These are phyloP conservation scores for Ranitomeya variabilis DNA, from an alignment of 2,113 vertebrate species.

Conservation along the genomic window DNA sequence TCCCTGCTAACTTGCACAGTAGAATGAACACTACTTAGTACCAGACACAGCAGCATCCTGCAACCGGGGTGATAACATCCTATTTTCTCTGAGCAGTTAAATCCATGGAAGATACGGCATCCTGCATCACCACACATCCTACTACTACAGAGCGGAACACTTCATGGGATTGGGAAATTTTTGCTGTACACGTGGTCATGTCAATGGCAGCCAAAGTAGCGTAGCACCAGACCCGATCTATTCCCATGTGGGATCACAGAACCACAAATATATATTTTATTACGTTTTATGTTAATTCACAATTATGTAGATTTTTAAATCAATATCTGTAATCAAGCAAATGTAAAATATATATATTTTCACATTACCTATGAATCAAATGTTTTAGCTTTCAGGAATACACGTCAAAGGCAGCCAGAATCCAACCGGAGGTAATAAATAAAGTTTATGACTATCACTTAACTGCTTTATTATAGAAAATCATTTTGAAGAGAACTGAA, in stretches of 20 bases:
- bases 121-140: too few species aligned
- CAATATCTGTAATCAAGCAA: neutral
- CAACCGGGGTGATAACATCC: too few species aligned
- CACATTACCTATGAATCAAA: neutral
- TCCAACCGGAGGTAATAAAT: neutral
- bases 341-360: neutral
- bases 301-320: neutral
- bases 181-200: too few species aligned
- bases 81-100: too few species aligned
- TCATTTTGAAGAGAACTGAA: neutral
- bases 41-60: too few species aligned
- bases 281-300: neutral
- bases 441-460: conserved; percentile 4
- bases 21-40: too few species aligned
- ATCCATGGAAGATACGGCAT: too few species aligned
- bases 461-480: conserved; percentile 32
- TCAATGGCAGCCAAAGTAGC: too few species aligned
- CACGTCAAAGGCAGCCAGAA: conserved; percentile 9
- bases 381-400: neutral
- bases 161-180: too few species aligned
- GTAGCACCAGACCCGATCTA: too few species aligned
- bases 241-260: neutral
- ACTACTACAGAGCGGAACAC: too few species aligned
- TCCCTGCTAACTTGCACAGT: too few species aligned
- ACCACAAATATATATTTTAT: neutral